These are phyloP conservation scores for Exephanes ischioxanthus DNA, from an alignment of 2,888 invertebrate genomes.

Conservation along the genomic window DNA sequence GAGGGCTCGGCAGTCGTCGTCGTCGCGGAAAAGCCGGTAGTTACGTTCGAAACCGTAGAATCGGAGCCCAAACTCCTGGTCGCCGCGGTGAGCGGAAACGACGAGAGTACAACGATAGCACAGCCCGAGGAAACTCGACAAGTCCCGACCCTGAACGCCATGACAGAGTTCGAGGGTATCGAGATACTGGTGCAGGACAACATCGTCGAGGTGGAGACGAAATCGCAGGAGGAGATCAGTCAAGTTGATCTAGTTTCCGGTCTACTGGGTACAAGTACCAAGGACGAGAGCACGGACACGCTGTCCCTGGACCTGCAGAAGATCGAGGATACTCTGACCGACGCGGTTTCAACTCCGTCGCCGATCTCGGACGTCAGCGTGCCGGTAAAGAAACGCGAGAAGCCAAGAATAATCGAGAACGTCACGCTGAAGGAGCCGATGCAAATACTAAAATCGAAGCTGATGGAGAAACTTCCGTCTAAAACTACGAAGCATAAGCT, in stretches of 20 bases:
- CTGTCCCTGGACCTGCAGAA: slow-evolving; percentile 73
- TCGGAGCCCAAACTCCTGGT: neutral
- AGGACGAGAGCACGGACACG: slow-evolving; percentile 65
- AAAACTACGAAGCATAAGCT: slow-evolving; percentile 81
- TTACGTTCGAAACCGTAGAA: neutral
- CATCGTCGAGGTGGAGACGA: slow-evolving; percentile 67
- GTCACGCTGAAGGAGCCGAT: slow-evolving; percentile 82
- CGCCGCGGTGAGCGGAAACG: neutral
- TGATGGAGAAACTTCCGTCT: slow-evolving; percentile 77
- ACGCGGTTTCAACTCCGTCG: slow-evolving; percentile 71
- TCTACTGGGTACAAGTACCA: slow-evolving; percentile 40
- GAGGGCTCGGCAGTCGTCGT: slow-evolving; percentile 17
- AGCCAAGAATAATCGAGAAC: slow-evolving; percentile 83
- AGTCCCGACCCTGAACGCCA: slow-evolving; percentile 69
- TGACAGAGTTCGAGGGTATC: slow-evolving; percentile 73
- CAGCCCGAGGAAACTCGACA: slow-evolving; percentile 49
- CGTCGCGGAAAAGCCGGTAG: slow-evolving; percentile 12
- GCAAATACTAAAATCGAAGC: slow-evolving; percentile 81
- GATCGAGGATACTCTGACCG: slow-evolving; percentile 73
- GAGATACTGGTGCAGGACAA: slow-evolving; percentile 75
- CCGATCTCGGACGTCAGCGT: slow-evolving; percentile 74
- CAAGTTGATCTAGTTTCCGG: slow-evolving; percentile 58
- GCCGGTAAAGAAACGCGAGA: slow-evolving; percentile 83
- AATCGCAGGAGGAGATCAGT: slow-evolving; percentile 56
- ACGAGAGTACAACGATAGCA: neutral